phyloP scores from a whole-genome alignment of 2,113 vertebrate species.

The Archocentrus centrarchus region DNA sequence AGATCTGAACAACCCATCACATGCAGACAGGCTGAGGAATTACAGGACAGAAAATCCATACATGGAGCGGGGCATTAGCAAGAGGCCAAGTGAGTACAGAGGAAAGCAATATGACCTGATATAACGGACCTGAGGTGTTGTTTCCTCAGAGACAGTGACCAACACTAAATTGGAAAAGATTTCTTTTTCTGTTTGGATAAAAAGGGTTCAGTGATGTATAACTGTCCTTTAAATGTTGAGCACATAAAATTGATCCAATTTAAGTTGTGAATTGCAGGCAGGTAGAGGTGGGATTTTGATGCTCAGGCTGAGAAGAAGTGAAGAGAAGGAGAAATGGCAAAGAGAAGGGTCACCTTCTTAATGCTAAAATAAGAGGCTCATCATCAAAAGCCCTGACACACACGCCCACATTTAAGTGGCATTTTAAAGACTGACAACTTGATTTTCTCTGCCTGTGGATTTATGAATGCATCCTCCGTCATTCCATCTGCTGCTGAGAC shows the following conservation, averaged over 20 bases:
- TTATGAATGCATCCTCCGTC: slow-evolving; percentile 65
- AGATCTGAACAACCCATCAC: slow-evolving; percentile 73
- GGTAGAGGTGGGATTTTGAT: slow-evolving; percentile 25
- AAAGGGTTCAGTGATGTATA: slow-evolving; percentile 39
- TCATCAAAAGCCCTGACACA: slow-evolving; percentile 23
- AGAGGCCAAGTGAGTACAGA: slow-evolving; percentile 50
- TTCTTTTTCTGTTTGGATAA: slow-evolving; percentile 32
- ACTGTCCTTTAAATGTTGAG: slow-evolving; percentile 44
- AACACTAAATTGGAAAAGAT: slow-evolving; percentile 61
- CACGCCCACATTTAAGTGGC: slow-evolving; percentile 39
- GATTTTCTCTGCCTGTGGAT: slow-evolving; percentile 68
- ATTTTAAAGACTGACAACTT: slow-evolving; percentile 71
- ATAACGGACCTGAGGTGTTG: slow-evolving; percentile 55
- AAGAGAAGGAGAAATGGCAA: not conserved
- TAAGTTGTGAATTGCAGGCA: slow-evolving; percentile 39
- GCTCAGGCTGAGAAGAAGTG: slow-evolving; percentile 18
- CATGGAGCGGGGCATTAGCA: slow-evolving; percentile 55
- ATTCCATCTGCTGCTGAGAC: slow-evolving; percentile 42
- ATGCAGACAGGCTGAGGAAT: slow-evolving; percentile 66
- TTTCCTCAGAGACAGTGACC: slow-evolving; percentile 37
- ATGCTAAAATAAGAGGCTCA: slow-evolving; percentile 49
- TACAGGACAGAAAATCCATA: slow-evolving; percentile 76
- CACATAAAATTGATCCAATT: slow-evolving; percentile 64
- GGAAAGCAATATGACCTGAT: slow-evolving; percentile 59
- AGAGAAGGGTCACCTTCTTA: slow-evolving; percentile 69